These are phyloP conservation scores for Drosophila ambigua DNA, from an alignment of 1,140 invertebrate species.

Conservation along the genomic window DNA sequence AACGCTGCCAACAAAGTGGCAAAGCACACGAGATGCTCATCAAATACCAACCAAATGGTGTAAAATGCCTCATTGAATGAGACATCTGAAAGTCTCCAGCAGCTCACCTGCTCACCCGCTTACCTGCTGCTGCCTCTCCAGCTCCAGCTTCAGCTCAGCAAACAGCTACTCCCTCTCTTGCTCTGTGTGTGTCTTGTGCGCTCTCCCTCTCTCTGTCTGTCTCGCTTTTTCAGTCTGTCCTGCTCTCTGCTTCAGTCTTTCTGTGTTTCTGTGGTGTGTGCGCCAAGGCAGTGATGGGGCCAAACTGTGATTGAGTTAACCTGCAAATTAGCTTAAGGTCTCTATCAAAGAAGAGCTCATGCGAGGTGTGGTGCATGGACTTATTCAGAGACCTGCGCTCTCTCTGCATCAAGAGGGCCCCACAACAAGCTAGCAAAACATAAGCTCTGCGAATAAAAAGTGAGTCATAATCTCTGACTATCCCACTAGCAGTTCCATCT, in stretches of 20 bases:
- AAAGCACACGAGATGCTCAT: constrained; percentile 55
- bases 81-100: constrained; percentile 48
- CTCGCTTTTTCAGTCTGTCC: neutral
- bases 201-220: neutral
- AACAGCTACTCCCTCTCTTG: no score
- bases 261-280: neutral
- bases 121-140: no score
- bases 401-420: no score
- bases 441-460: constrained; percentile 15
- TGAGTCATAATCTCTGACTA: constrained; percentile 42
- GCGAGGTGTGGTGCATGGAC: no score
- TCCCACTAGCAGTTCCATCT: constrained; percentile 24
- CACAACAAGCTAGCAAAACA: constrained; percentile 7
- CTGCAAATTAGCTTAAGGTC: constrained; percentile 49
- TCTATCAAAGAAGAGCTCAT: neutral
- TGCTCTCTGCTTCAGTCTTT: neutral
- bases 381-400: no score
- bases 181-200: no score
- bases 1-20: constrained; percentile 44
- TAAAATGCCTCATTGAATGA: constrained; percentile 77
- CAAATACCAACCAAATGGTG: constrained; percentile 74
- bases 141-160: no score
- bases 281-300: constrained; percentile 25
- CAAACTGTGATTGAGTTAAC: constrained; percentile 43
- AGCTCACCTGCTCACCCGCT: constrained; percentile 22